These are phyloP conservation scores for Hydrotaea cyrtoneurina DNA, from an alignment of 2,888 invertebrate genomes.

Conservation along the genomic window DNA sequence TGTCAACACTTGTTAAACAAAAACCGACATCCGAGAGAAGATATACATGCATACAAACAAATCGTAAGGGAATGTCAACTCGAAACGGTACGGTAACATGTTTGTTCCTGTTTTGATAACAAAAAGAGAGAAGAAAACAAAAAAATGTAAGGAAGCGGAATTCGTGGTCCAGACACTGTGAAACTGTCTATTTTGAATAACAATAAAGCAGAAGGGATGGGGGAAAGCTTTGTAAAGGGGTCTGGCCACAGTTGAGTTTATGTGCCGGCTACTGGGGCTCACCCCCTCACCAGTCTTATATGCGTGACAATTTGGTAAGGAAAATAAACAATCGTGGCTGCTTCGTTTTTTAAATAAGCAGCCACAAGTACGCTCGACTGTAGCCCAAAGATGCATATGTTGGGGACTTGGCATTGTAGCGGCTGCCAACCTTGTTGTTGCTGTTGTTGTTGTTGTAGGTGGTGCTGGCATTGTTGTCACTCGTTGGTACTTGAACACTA, in stretches of 20 bases:
- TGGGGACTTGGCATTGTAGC: background rate
- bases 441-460: background rate
- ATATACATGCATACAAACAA: conserved; percentile 12
- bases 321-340: conserved; percentile 46
- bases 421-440: no score
- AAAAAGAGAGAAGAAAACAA: background rate
- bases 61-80: conserved; percentile 17
- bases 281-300: conserved; percentile 23
- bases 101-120: conserved; percentile 59
- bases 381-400: background rate
- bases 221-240: conserved; percentile 29
- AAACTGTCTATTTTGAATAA: background rate
- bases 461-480: background rate
- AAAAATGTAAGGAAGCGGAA: background rate
- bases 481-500: conserved; percentile 28
- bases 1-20: conserved; percentile 12
- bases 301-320: conserved; percentile 57
- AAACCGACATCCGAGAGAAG: background rate
- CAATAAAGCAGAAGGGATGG: background rate
- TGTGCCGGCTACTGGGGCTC: background rate
- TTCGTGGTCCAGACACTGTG: background rate
- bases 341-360: background rate
- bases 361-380: background rate
- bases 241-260: background rate
- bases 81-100: conserved; percentile 37